These are phyloP conservation scores for Mesoligia furuncula DNA, from an alignment of 2,888 invertebrate genomes.

Conservation along the genomic window DNA sequence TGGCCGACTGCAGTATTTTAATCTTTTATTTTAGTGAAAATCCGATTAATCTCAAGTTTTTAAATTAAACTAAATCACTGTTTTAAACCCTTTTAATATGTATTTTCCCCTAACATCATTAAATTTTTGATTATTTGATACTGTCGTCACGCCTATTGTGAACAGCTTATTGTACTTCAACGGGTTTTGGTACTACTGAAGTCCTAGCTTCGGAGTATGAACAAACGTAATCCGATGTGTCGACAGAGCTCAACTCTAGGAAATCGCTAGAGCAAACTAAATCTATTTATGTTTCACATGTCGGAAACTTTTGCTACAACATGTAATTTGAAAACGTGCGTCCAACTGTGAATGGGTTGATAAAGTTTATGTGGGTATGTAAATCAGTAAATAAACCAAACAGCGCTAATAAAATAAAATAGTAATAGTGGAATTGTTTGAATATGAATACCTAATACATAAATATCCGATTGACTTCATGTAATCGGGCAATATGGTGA, in stretches of 20 bases:
- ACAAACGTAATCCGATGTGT: slow-evolving; percentile 45
- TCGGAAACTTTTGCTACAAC: slow-evolving; percentile 22
- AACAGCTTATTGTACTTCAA: slow-evolving; percentile 13
- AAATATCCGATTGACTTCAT: neutral
- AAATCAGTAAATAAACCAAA: slow-evolving; percentile 3
- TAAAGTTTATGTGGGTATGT: slow-evolving; percentile 24
- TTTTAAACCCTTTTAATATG: too few relatives aligned
- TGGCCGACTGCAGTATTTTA: too few relatives aligned
- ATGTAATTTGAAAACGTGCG: slow-evolving; percentile 34
- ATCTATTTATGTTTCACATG: slow-evolving; percentile 44
- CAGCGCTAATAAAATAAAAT: neutral
- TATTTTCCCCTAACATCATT: too few relatives aligned
- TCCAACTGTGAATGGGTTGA: slow-evolving; percentile 9
- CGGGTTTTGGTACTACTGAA: neutral
- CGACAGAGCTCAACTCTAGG: slow-evolving; percentile 31
- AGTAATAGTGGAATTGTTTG: neutral
- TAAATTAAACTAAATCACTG: too few relatives aligned
- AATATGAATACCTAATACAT: neutral
- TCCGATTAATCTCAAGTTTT: too few relatives aligned
- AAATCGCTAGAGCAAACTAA: slow-evolving; percentile 44
- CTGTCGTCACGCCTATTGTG: too few relatives aligned
- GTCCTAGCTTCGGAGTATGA: slow-evolving; percentile 32
- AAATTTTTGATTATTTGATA: too few relatives aligned
- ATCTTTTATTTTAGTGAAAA: too few relatives aligned
- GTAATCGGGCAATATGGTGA: neutral